A percentile compares a stretch with the other conserved stretches of the same genome.
Evolutionary conservation across 2,797 vertebrate genomes (phyloP).

Genomic region (Gymnothorax javanicus): DNA sequence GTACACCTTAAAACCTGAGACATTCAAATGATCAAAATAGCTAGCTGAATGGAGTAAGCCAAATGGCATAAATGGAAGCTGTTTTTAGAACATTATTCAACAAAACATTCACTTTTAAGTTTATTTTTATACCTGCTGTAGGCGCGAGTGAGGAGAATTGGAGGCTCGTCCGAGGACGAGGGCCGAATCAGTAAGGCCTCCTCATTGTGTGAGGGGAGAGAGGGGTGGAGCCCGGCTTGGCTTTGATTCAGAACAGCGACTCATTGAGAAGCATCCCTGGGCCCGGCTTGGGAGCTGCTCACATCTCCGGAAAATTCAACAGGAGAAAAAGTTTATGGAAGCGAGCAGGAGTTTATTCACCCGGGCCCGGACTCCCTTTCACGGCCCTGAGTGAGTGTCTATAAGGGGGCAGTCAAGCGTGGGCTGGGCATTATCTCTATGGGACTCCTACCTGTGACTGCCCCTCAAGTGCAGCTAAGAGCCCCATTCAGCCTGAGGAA

Average conservation of each 20-base stretch:
- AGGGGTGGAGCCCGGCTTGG: slow-evolving; percentile 69
- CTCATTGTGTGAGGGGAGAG: slow-evolving; percentile 60
- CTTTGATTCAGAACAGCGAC: slow-evolving; percentile 84
- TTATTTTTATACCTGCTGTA: slow-evolving; percentile 5
- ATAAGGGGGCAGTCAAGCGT: slow-evolving; percentile 96
- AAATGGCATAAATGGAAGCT: neutral
- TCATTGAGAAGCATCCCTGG: slow-evolving; percentile 80
- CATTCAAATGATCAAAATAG: neutral
- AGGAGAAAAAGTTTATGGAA: slow-evolving; percentile 94
- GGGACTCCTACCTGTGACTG: slow-evolving; percentile 61
- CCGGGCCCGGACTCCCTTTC: slow-evolving; percentile 82
- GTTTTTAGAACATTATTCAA: neutral
- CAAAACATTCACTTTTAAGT: neutral
- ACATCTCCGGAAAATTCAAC: slow-evolving; percentile 92
- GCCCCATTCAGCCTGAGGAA: slow-evolving; percentile 79
- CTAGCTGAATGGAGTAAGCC: neutral
- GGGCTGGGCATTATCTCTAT: slow-evolving; percentile 86
- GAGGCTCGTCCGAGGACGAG: slow-evolving; percentile 41
- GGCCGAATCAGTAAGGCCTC: slow-evolving; percentile 42
- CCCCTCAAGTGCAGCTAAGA: slow-evolving; percentile 90
- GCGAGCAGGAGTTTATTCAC: slow-evolving; percentile 91
- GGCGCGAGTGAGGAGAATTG: slow-evolving; percentile 57
- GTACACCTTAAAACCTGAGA: neutral
- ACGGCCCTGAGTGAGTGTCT: slow-evolving; percentile 83
- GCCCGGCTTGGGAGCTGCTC: slow-evolving; percentile 81